phyloP scores from a whole-genome alignment of 2,888 invertebrate genomes.

The Eristalinus sepulchralis region DNA sequence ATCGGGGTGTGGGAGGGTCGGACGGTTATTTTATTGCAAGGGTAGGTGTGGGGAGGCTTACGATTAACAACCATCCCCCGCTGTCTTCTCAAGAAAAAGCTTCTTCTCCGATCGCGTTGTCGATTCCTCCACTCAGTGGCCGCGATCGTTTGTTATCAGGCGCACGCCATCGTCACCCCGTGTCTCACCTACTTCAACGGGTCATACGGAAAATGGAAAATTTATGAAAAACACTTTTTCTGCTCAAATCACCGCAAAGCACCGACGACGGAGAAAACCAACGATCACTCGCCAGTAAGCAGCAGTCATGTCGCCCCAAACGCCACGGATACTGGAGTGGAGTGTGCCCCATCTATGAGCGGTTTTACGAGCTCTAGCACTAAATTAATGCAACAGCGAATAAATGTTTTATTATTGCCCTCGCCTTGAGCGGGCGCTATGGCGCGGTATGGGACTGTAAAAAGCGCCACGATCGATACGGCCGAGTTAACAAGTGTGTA shows the following conservation, averaged over 20 bases:
- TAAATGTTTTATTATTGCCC: slow-evolving; percentile 6
- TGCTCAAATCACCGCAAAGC: background rate
- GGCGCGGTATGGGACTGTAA: background rate
- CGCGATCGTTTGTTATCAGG: slow-evolving; percentile 23
- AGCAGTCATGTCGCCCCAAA: background rate
- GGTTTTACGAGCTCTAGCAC: slow-evolving; percentile 49
- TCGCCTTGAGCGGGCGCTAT: background rate
- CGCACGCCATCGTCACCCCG: slow-evolving; percentile 30
- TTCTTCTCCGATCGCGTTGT: background rate
- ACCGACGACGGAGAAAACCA: background rate
- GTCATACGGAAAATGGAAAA: slow-evolving; percentile 28
- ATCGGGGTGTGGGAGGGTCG: slow-evolving; percentile 12
- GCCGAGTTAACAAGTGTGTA: background rate
- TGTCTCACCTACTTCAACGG: background rate
- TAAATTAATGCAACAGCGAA: slow-evolving; percentile 53
- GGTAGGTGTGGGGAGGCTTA: background rate
- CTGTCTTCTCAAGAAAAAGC: slow-evolving; percentile 8
- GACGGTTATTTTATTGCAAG: background rate
- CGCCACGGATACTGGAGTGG: background rate
- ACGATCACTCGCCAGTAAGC: background rate
- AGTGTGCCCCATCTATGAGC: slow-evolving; percentile 16
- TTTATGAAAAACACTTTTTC: slow-evolving; percentile 19
- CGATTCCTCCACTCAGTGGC: slow-evolving; percentile 22
- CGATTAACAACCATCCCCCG: slow-evolving; percentile 51
- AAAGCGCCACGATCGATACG: slow-evolving; percentile 30